Evolutionary conservation across 2,888 invertebrate genomes (phyloP).

Genomic region (Drosophila formosana): DNA sequence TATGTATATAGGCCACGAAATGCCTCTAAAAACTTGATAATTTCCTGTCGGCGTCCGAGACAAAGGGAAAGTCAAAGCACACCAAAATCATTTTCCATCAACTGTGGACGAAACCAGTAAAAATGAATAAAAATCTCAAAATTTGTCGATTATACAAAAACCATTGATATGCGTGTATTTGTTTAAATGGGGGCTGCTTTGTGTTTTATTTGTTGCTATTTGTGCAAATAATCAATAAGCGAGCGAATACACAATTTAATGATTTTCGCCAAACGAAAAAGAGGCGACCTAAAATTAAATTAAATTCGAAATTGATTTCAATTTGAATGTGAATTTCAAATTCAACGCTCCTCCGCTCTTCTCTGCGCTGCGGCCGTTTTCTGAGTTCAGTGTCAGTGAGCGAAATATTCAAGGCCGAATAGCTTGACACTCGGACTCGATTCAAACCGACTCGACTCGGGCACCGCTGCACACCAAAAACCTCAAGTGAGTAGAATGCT

Average conservation of each 20-base stretch:
- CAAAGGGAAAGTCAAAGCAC: neutral
- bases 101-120: conserved; percentile 5
- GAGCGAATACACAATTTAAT: conserved; percentile 34
- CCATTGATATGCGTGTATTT: conserved; percentile 1
- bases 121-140: conserved; percentile 14
- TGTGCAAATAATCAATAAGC: conserved; percentile 65
- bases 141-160: conserved; percentile 20
- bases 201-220: conserved; percentile 28
- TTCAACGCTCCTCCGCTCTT: conserved; percentile 25
- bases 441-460: conserved; percentile 11
- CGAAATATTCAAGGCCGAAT: conserved; percentile 71
- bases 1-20: conserved; percentile 63
- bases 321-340: conserved; percentile 69
- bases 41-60: conserved; percentile 54
- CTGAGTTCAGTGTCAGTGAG: conserved; percentile 73
- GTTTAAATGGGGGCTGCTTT: conserved; percentile 20
- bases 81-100: conserved; percentile 8
- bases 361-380: conserved; percentile 27
- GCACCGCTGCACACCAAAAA: conserved; percentile 21
- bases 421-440: conserved; percentile 28
- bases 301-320: conserved; percentile 76
- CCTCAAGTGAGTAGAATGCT: conserved; percentile 42
- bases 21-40: conserved; percentile 50
- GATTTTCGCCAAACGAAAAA: conserved; percentile 24
- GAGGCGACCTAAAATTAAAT: conserved; percentile 58